These are phyloP conservation scores for Myotis daubentonii DNA, from an alignment of 2,797 vertebrate species.

Conservation along the genomic window DNA sequence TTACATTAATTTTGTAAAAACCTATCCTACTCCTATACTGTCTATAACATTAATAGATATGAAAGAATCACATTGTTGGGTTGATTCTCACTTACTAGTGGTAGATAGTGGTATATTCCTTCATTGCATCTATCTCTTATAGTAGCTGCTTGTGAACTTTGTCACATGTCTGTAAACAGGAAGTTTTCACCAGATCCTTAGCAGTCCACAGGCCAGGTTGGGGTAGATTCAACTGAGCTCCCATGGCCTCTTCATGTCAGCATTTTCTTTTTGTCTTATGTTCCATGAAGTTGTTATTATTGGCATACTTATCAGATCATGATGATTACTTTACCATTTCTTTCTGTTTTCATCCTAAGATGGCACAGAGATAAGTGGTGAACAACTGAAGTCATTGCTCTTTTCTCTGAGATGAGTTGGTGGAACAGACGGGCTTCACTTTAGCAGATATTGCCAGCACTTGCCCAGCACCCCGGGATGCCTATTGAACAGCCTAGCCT, in stretches of 20 bases:
- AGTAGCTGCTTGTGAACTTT: not conserved
- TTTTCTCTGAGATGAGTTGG: not conserved
- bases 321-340: not conserved
- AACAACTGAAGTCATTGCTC: not conserved
- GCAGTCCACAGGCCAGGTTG: no score
- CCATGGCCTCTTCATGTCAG: not conserved
- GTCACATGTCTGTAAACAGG: not conserved
- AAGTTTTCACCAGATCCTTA: not conserved
- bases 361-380: not conserved
- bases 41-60: not conserved
- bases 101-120: not conserved
- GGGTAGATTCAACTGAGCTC: not conserved
- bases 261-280: not conserved
- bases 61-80: not conserved
- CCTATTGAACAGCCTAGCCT: not conserved
- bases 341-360: not conserved
- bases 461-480: fast-evolving
- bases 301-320: not conserved
- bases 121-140: not conserved
- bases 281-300: not conserved
- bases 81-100: not conserved
- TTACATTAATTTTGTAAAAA: not conserved
- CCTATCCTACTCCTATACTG: not conserved
- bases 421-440: not conserved
- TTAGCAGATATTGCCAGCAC: not conserved